These are phyloP conservation scores for Menura novaehollandiae DNA, from an alignment of 2,113 vertebrate genomes.

Conservation along the genomic window DNA sequence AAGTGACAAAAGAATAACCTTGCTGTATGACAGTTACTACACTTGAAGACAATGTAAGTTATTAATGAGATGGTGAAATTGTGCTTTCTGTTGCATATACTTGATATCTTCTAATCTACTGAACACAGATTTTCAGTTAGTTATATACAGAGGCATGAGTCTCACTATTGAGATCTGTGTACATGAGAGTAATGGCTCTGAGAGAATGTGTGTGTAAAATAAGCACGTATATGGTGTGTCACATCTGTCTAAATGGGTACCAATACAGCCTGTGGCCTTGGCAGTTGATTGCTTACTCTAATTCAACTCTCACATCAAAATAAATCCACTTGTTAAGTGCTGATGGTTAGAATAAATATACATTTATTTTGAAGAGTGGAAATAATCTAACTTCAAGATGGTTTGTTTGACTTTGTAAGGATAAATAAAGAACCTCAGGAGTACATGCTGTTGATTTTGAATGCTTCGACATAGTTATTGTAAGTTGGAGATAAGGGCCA, in stretches of 20 bases:
- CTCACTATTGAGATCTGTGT: background rate
- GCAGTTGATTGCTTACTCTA: background rate
- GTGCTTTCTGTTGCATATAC: background rate
- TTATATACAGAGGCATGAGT: background rate
- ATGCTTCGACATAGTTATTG: background rate
- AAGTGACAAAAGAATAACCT: background rate
- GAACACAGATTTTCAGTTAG: background rate
- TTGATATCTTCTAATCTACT: background rate
- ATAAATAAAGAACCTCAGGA: background rate
- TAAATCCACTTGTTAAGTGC: background rate
- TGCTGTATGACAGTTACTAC: background rate
- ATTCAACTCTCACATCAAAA: background rate
- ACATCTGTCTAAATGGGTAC: background rate
- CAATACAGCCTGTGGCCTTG: background rate
- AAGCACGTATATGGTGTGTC: background rate
- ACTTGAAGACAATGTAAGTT: background rate
- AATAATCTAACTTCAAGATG: background rate
- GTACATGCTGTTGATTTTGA: background rate
- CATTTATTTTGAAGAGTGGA: background rate
- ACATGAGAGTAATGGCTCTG: background rate
- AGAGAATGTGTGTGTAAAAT: background rate
- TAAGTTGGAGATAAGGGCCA: background rate
- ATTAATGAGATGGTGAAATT: background rate
- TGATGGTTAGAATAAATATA: background rate
- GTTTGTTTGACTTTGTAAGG: background rate